Evolutionary conservation across 1,140 invertebrate genomes (phyloP).

Genomic region (Holotrichia oblita): DNA sequence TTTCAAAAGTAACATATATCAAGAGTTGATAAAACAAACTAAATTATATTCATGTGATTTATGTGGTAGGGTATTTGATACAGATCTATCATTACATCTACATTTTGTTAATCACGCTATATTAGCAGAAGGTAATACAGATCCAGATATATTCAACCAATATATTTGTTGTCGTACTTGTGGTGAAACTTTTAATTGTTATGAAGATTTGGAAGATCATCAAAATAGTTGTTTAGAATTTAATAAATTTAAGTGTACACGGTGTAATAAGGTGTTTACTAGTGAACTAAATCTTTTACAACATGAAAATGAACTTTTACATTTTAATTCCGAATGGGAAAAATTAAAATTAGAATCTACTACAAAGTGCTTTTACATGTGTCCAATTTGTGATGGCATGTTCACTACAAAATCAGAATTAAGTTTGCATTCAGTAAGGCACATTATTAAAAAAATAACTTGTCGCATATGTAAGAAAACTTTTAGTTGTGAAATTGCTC

Average conservation of each 20-base stretch:
- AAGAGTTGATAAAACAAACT: background rate
- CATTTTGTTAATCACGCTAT: slow-evolving; percentile 43
- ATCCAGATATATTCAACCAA: slow-evolving; percentile 37
- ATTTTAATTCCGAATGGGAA: background rate
- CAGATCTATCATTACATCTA: slow-evolving; percentile 24
- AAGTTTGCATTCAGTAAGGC: slow-evolving; percentile 33
- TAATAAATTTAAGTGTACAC: background rate
- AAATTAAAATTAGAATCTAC: background rate
- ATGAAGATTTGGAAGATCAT: slow-evolving; percentile 38
- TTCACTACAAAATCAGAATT: slow-evolving; percentile 37
- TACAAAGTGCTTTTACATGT: background rate
- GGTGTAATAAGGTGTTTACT: slow-evolving; percentile 27
- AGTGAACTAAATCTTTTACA: slow-evolving; percentile 29
- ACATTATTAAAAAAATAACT: slow-evolving; percentile 41
- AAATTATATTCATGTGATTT: slow-evolving; percentile 33
- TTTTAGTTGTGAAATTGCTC: slow-evolving; percentile 41
- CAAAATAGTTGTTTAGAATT: background rate
- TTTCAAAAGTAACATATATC: background rate
- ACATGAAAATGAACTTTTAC: slow-evolving; percentile 38
- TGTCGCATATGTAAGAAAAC: slow-evolving; percentile 39
- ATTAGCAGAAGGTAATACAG: slow-evolving; percentile 17
- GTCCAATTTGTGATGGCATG: slow-evolving; percentile 40
- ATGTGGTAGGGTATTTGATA: slow-evolving; percentile 37
- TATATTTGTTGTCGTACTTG: slow-evolving; percentile 40
- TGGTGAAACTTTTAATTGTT: slow-evolving; percentile 39